Evolutionary conservation across 2,113 vertebrate species (phyloP).

Genomic region (Laticauda colubrina): DNA sequence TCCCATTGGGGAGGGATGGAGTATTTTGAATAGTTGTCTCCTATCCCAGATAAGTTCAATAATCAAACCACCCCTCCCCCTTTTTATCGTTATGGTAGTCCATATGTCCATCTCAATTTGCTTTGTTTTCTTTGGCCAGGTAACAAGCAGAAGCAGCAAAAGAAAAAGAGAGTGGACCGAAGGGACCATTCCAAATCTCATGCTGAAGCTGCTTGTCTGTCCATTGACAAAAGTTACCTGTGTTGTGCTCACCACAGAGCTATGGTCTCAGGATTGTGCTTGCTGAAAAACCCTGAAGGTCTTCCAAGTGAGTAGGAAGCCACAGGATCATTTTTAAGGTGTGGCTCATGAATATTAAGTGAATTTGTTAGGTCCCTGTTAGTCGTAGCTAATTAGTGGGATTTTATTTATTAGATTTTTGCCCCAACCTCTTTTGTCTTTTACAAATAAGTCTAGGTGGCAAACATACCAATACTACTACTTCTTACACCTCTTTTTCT

Average conservation of each 20-base stretch:
- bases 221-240: slow-evolving; percentile 85
- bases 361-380: not conserved
- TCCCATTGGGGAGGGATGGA: not conserved
- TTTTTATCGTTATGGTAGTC: not conserved
- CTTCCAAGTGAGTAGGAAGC: slow-evolving; percentile 61
- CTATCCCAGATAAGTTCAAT: not conserved
- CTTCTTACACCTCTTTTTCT: not conserved
- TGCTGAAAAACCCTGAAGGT: slow-evolving; percentile 69
- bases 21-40: not conserved
- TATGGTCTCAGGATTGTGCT: slow-evolving; percentile 86
- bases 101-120: not conserved
- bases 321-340: not conserved
- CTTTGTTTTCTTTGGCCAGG: slow-evolving; percentile 37
- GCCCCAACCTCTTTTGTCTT: not conserved
- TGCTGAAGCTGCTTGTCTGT: slow-evolving; percentile 21
- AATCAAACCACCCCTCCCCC: too few species aligned
- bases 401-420: not conserved
- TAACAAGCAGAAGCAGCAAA: slow-evolving; percentile 80
- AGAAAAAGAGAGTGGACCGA: slow-evolving; percentile 67
- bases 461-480: not conserved
- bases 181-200: slow-evolving; percentile 22
- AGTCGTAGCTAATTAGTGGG: not conserved
- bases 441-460: not conserved
- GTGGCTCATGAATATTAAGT: not conserved
- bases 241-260: slow-evolving; percentile 94